A percentile compares a stretch with the other conserved stretches of the same genome.
Conservation (phyloP, 64 coral and sea anemone species). For the Catalaphyllia jardinei region DNA sequence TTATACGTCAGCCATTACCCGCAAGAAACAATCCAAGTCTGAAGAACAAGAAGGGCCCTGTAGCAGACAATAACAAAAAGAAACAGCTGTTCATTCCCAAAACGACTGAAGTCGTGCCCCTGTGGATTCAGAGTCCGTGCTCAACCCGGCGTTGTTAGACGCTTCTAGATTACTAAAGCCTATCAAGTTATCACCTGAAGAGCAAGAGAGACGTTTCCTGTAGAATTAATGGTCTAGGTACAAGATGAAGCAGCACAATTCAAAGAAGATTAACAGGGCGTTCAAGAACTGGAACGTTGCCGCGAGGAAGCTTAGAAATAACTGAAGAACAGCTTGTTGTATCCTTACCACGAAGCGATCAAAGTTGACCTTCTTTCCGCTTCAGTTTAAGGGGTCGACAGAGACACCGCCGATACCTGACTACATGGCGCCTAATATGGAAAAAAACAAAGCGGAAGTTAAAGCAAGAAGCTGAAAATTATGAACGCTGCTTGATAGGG, state of each 20-base stretch:
- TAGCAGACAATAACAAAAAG: constrained; percentile 65
- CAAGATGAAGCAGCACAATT: too few relatives aligned
- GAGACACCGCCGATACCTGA: constrained; percentile 88
- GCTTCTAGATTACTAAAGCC: constrained; percentile 41
- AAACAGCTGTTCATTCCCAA: constrained; percentile 52
- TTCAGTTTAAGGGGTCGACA: constrained; percentile 87
- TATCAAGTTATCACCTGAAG: constrained; percentile 57
- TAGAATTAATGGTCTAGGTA: constrained; percentile 92
- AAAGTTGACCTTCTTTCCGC: constrained; percentile 91
- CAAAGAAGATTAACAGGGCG: constrained; percentile 81
- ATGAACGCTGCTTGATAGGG: too few relatives aligned
- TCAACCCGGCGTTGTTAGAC: constrained; percentile 52
- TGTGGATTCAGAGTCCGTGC: constrained; percentile 58
- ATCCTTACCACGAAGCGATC: constrained; percentile 82
- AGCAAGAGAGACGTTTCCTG: constrained; percentile 76
- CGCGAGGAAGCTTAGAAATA: constrained; percentile 90
- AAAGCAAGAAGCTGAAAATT: constrained; percentile 12
- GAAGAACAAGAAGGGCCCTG: constrained; percentile 76
- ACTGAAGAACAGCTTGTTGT: constrained; percentile 83
- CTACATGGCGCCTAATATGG: constrained; percentile 88
- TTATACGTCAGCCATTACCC: constrained; percentile 48
- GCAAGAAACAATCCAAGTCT: constrained; percentile 79
- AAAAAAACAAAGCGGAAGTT: neutral
- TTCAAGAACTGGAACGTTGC: constrained; percentile 82
- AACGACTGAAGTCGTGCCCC: constrained; percentile 76